phyloP scores from a whole-genome alignment of 2,797 vertebrate species.

The Sebastolobus altivelis region DNA sequence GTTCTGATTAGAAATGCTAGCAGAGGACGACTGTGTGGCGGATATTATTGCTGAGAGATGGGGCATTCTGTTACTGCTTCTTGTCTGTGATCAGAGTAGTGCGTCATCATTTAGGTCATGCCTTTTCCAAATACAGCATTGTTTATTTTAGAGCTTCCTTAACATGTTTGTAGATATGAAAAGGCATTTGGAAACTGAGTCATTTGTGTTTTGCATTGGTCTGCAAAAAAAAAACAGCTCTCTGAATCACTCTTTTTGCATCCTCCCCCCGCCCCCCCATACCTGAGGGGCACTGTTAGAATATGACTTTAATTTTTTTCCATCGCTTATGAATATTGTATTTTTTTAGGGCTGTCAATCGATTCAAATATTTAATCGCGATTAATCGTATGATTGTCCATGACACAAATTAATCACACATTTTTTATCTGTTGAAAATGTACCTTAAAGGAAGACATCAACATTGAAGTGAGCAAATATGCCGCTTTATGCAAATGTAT shows the following conservation, averaged over 20 bases:
- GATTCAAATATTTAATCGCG: too few species aligned
- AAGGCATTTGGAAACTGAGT: constrained; percentile 36
- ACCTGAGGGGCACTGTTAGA: constrained; percentile 5
- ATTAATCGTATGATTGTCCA: too few species aligned
- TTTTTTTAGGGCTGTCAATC: neutral
- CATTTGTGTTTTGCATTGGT: constrained; percentile 27
- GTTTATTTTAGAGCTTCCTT: constrained; percentile 21
- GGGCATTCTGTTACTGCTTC: neutral
- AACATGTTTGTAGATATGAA: constrained; percentile 23
- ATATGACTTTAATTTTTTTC: neutral
- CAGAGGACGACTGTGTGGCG: neutral
- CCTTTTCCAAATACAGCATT: constrained; percentile 32
- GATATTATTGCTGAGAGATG: neutral
- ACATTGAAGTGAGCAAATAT: too few species aligned
- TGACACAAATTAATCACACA: too few species aligned
- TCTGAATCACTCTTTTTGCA: constrained; percentile 38
- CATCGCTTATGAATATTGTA: neutral
- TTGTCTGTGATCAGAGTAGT: constrained; percentile 3
- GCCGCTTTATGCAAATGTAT: too few species aligned
- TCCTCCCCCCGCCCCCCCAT: neutral
- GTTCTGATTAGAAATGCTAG: neutral
- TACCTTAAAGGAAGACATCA: too few species aligned
- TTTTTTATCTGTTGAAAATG: too few species aligned
- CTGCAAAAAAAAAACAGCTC: constrained; percentile 22
- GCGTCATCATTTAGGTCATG: constrained; percentile 28